Conservation (phyloP, 2,888 invertebrate genomes). For the Muschampia plurimacula region DNA sequence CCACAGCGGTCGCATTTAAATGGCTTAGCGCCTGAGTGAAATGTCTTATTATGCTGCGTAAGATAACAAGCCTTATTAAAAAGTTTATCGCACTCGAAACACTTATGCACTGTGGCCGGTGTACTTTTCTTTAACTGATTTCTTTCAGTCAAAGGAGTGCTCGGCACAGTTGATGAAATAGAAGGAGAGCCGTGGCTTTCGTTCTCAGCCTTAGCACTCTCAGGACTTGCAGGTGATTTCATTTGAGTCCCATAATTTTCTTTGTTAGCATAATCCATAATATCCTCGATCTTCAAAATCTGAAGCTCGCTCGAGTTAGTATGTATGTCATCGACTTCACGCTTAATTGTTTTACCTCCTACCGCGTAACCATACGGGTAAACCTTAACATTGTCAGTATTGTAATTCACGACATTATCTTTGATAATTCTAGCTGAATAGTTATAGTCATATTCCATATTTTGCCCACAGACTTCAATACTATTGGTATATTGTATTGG, state of each 20-base stretch:
- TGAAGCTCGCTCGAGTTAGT: constrained; percentile 70
- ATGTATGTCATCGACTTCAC: constrained; percentile 63
- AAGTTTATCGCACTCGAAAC: constrained; percentile 92
- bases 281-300: constrained; percentile 78
- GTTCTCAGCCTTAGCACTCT: constrained; percentile 58
- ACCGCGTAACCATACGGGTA: constrained; percentile 73
- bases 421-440: constrained; percentile 69
- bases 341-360: constrained; percentile 76
- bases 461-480: constrained; percentile 66
- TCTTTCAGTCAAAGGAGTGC: constrained; percentile 74
- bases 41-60: constrained; percentile 96
- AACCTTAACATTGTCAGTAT: constrained; percentile 65
- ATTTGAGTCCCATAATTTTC: constrained; percentile 80
- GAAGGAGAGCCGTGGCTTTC: constrained; percentile 67
- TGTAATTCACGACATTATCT: constrained; percentile 71
- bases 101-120: constrained; percentile 85
- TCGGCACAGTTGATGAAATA: constrained; percentile 72
- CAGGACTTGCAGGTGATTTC: constrained; percentile 81
- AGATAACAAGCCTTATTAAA: constrained; percentile 95
- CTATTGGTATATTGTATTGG: constrained; percentile 66
- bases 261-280: constrained; percentile 83
- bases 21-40: constrained; percentile 94
- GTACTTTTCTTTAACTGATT: constrained; percentile 71
- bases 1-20: constrained; percentile 70
- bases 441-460: constrained; percentile 73